Base-by-base conservation (phyloP, 2,113 vertebrate species). In the Stictonetta naevosa region DNA sequence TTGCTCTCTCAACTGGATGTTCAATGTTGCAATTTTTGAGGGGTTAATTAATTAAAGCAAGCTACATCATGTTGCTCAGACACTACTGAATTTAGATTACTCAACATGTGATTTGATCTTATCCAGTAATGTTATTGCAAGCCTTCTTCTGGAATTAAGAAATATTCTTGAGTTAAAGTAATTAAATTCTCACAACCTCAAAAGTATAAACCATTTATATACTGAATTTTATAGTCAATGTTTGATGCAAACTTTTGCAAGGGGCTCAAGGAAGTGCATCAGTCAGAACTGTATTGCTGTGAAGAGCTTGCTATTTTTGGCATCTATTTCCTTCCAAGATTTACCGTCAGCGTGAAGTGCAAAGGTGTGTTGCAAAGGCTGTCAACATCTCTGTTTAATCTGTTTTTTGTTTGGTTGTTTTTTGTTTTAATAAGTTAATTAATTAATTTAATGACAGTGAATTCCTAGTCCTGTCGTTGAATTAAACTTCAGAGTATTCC, bases 11-110 rank as follows among this genome's bases (percentile, higher is more conserved):
- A 88, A 92, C 67, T 94, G 53, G 74, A 76, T 97, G 87, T 83
- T 94, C 92, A 95, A 11, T 83, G 48, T 66, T 91, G 21, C 92
- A 94, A 72, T 69, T 95, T 96, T 92, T 92, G 88, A 95, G 63
- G 83, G 55, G 81, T 97, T 97, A 95, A 92, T 97, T 96, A 96
- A 91, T 97, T 95, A 96, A 95, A 92, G 36, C 22, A 40, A 95
- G 76, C 50, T 94, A 94, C 69, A 93, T 85, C n/a, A 66, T 33
- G 87, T 66, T 93, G 77, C 81, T 97, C 46, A 95, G 80, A 74
- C 58, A 46, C 31, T 79, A n/a, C 62, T 87, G 74, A 93, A 95
- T 91, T 93, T 93, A 93, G 71, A 92, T 95, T 90, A 91, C 48
- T 81, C 66, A 72, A 23, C 50, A n/a, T 64, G 53, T 4, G 9